phyloP scores from a whole-genome alignment of 2,797 vertebrate species.

The Fistularia tabacaria region DNA sequence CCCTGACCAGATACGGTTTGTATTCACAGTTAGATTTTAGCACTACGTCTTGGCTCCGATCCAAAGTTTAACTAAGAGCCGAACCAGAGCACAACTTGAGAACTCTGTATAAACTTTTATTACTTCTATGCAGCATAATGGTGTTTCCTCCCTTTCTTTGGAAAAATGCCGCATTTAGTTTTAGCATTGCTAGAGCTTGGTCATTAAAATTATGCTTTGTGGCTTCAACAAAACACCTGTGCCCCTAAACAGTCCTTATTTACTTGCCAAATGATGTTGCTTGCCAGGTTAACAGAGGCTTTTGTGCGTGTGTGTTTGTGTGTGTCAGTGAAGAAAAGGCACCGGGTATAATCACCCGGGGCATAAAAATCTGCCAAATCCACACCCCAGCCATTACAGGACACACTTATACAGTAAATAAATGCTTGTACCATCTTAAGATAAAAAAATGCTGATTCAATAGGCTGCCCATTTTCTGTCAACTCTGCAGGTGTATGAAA shows the following conservation, averaged over 20 bases:
- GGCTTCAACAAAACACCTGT: constrained; percentile 30
- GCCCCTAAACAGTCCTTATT: constrained; percentile 12
- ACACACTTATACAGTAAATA: constrained; percentile 49
- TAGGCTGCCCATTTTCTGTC: constrained; percentile 48
- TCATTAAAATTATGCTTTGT: constrained; percentile 41
- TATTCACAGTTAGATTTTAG: constrained; percentile 24
- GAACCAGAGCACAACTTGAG: constrained; percentile 17
- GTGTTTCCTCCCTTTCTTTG: constrained; percentile 20
- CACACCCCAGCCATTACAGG: constrained; percentile 17
- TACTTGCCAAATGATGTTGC: constrained; percentile 6
- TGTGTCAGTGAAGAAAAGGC: constrained; percentile 12
- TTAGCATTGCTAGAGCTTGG: constrained; percentile 9
- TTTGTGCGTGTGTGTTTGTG: neutral
- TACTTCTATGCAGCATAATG: constrained; percentile 27
- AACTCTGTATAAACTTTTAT: constrained; percentile 36
- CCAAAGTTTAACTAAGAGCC: constrained; percentile 45
- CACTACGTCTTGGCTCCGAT: constrained; percentile 27
- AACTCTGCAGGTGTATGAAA: constrained; percentile 62
- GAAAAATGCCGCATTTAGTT: constrained; percentile 40
- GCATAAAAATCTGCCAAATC: constrained; percentile 12
- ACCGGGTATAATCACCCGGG: constrained; percentile 15
- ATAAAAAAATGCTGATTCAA: constrained; percentile 65
- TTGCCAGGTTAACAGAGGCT: constrained; percentile 9
- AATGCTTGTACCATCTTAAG: constrained; percentile 42
- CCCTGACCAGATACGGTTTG: constrained; percentile 15